Evolutionary conservation across 2,888 invertebrate genomes (phyloP).

Genomic region (Caenorhabditis sp.): DNA sequence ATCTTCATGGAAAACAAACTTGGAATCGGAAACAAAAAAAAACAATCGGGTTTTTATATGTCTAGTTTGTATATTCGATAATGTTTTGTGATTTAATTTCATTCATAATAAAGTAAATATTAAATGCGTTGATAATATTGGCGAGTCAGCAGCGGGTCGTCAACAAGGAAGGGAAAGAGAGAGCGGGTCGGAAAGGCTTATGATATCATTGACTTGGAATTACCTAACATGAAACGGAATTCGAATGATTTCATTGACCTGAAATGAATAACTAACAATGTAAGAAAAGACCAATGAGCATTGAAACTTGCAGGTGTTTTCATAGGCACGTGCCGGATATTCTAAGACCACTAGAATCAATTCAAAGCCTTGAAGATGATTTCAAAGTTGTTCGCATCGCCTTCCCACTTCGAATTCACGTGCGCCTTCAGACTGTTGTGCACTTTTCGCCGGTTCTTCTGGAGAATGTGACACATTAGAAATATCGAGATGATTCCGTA

Average conservation of each 20-base stretch:
- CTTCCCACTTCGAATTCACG: conserved; percentile 10
- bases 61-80: no score
- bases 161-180: conserved; percentile 9
- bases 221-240: no score
- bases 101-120: no score
- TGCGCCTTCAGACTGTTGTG: not conserved
- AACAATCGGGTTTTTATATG: conserved; percentile 18
- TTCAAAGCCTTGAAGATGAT: not conserved
- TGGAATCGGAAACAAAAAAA: conserved; percentile 10
- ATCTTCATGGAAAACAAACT: conserved; percentile 1
- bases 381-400: conserved; percentile 1
- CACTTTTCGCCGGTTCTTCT: conserved; percentile 6
- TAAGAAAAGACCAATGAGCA: no score
- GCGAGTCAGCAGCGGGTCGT: conserved; percentile 34
- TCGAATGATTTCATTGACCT: no score
- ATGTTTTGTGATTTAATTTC: no score
- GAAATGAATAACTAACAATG: no score
- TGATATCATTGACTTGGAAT: conserved; percentile 40
- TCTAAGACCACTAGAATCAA: no score
- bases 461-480: conserved; percentile 3
- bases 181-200: conserved; percentile 29
- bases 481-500: conserved; percentile 15
- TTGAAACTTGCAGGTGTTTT: no score
- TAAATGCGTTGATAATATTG: no score
- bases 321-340: no score